phyloP scores from a whole-genome alignment of 2,113 vertebrate genomes.

The Nyctereutes procyonoides region DNA sequence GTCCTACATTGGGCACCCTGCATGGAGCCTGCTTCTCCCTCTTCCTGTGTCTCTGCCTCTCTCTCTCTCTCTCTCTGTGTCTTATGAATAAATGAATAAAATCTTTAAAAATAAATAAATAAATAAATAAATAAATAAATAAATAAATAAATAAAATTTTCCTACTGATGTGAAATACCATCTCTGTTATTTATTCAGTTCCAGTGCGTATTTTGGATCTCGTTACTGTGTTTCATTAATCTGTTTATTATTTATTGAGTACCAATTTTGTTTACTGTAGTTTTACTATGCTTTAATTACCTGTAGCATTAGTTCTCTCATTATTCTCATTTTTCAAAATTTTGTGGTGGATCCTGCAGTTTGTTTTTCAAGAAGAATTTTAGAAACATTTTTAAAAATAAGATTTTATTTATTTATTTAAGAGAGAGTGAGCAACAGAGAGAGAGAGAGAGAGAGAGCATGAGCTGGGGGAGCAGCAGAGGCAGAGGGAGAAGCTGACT shows the following conservation, averaged over 20 bases:
- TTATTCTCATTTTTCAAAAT: not conserved
- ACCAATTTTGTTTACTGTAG: not conserved
- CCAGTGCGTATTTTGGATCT: not conserved
- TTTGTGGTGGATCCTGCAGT: not conserved
- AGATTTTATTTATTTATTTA: too few species aligned
- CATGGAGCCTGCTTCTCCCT: too few species aligned
- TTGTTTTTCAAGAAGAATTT: not conserved
- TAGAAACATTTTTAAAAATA: not conserved
- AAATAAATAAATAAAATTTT: not conserved
- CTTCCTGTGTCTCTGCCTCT: too few species aligned
- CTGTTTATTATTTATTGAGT: not conserved
- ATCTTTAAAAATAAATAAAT: too few species aligned
- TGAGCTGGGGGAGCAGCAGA: too few species aligned
- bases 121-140: not conserved
- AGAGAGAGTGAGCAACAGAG: too few species aligned
- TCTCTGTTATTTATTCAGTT: constrained; percentile 14
- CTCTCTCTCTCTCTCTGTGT: too few species aligned
- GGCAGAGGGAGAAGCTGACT: too few species aligned
- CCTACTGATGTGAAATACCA: not conserved
- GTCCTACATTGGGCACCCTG: too few species aligned
- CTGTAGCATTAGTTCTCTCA: not conserved
- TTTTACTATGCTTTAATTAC: not conserved
- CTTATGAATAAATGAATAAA: too few species aligned
- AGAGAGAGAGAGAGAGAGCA: too few species aligned
- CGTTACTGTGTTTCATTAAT: not conserved